phyloP scores from a whole-genome alignment of 2,797 vertebrate genomes.

The Chaetophractus vellerosus region DNA sequence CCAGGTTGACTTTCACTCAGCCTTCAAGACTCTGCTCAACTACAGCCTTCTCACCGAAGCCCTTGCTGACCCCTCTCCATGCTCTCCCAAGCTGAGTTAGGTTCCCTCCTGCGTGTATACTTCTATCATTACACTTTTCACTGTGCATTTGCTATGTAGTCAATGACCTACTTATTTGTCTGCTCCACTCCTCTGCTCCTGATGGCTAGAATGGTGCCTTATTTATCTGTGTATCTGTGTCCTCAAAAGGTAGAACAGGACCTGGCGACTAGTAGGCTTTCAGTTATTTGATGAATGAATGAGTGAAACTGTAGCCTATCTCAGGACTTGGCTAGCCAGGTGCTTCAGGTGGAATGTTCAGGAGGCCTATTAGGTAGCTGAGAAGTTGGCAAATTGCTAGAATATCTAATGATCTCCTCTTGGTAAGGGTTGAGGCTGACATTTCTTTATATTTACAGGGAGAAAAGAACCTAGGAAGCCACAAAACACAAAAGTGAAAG shows the following conservation, averaged over 20 bases:
- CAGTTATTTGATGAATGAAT: slow-evolving; percentile 7
- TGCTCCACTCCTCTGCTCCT: not conserved
- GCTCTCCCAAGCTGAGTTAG: not conserved
- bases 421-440: not conserved
- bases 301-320: not conserved
- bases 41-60: not conserved
- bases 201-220: not conserved
- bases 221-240: not conserved
- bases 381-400: not conserved
- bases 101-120: not conserved
- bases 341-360: not conserved
- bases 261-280: not conserved
- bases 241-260: not conserved
- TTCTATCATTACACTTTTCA: not conserved
- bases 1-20: not conserved
- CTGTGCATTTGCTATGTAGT: not conserved
- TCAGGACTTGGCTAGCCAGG: not conserved
- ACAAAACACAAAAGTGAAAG: slow-evolving; percentile 42
- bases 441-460: not conserved
- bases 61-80: not conserved
- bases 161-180: not conserved
- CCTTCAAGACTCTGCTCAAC: not conserved
- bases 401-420: slow-evolving; percentile 18
- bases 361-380: not conserved
- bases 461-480: not conserved